Percentiles rank a stretch among this genome's conserved stretches.
Conservation (phyloP, 2,113 vertebrate genomes). For the Cercopithecus mona region DNA sequence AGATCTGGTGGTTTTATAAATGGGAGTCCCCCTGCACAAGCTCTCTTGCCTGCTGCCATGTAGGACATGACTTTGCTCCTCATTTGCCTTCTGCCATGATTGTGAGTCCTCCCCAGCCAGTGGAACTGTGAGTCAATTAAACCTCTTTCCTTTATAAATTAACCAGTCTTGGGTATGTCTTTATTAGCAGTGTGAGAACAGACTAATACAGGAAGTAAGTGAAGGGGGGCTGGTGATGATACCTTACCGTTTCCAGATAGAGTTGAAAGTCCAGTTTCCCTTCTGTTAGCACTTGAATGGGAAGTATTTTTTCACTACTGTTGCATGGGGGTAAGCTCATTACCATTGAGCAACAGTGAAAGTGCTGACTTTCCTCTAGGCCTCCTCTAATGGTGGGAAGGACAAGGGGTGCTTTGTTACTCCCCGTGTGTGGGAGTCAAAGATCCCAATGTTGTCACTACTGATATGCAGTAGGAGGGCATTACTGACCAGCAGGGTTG, state of each 20-base stretch:
- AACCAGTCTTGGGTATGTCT: no score
- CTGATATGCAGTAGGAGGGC: no score
- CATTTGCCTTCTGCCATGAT: no score
- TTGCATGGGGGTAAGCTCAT: background rate
- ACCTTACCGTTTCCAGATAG: background rate
- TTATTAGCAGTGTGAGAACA: no score
- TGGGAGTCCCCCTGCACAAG: no score
- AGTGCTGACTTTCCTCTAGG: background rate
- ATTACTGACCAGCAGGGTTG: background rate
- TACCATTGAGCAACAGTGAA: background rate
- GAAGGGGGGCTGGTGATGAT: background rate
- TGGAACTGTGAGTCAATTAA: no score
- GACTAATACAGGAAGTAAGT: background rate
- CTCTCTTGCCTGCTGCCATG: no score
- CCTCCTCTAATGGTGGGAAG: background rate
- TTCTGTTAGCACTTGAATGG: background rate
- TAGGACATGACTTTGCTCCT: no score
- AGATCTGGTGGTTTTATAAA: no score
- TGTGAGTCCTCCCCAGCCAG: no score
- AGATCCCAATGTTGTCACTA: background rate
- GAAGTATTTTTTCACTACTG: background rate
- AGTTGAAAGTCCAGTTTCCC: background rate
- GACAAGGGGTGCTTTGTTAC: background rate
- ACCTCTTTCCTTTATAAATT: no score
- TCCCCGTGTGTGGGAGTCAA: background rate